phyloP scores from a whole-genome alignment of 2,113 vertebrate genomes.

The Laticauda laticaudata region DNA sequence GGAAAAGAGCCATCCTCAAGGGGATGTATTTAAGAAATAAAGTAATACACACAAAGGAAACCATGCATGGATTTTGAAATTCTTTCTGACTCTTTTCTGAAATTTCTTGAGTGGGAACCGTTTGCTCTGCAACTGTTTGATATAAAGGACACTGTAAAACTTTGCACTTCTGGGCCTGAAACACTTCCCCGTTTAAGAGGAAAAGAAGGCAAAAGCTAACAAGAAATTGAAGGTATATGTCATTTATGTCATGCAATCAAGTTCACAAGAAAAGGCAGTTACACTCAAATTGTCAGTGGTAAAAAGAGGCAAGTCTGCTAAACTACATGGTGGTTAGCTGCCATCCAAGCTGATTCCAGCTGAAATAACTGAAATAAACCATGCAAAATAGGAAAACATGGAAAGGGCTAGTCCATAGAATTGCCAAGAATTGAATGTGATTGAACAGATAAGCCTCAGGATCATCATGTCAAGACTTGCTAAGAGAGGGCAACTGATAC shows the following conservation, averaged over 20 bases:
- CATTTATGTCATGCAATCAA: not conserved
- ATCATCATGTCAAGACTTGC: not conserved
- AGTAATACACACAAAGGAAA: not conserved
- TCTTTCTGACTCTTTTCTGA: not conserved
- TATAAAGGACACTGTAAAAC: not conserved
- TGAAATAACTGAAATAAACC: not conserved
- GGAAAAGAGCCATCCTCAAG: not conserved
- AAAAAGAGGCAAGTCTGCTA: not conserved
- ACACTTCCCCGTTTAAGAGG: not conserved
- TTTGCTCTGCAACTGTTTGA: conserved; percentile 6
- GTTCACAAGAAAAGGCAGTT: not conserved
- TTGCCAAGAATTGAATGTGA: not conserved
- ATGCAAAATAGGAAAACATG: not conserved
- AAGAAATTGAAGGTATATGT: not conserved
- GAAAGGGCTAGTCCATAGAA: not conserved
- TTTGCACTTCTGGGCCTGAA: not conserved
- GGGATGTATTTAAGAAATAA: not conserved
- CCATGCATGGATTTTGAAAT: not conserved
- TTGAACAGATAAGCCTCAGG: not conserved
- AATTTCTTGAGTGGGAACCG: not conserved
- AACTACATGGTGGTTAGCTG: not conserved
- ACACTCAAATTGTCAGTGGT: not conserved
- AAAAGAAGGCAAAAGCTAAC: not conserved
- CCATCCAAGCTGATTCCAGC: not conserved
- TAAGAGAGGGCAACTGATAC: conserved; percentile 11